These are phyloP conservation scores for Euschistus heros DNA, from an alignment of 1,140 invertebrate species.

Conservation along the genomic window DNA sequence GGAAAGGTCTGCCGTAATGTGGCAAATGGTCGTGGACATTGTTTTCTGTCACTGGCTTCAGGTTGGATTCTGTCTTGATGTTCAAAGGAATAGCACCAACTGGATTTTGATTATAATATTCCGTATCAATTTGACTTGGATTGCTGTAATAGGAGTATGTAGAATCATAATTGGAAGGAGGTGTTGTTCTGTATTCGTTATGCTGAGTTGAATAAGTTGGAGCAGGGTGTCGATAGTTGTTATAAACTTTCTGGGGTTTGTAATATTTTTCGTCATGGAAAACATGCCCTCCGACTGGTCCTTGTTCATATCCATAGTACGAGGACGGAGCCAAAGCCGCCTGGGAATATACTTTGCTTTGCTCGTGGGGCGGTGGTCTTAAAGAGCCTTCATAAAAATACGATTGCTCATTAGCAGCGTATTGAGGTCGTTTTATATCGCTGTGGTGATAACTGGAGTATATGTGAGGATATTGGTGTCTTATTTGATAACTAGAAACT, in stretches of 20 bases:
- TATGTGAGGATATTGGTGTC: background rate
- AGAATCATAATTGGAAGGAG: background rate
- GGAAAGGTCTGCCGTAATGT: conserved; percentile 29
- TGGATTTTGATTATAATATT: background rate
- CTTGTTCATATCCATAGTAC: conserved; percentile 20
- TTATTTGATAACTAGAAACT: background rate
- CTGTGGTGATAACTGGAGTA: background rate
- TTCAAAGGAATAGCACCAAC: conserved; percentile 26
- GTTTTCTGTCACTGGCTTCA: conserved; percentile 18
- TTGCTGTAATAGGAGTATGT: background rate
- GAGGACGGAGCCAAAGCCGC: conserved; percentile 23
- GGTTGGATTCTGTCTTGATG: conserved; percentile 17
- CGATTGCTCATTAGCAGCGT: background rate
- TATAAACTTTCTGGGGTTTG: background rate
- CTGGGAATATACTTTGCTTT: conserved; percentile 12
- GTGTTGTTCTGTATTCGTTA: background rate
- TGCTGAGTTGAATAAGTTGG: background rate
- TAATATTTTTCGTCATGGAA: background rate
- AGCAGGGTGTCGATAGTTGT: background rate
- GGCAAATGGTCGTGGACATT: conserved; percentile 29
- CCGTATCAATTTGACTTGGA: background rate
- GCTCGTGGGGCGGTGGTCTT: conserved; percentile 24
- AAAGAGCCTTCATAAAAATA: conserved; percentile 26
- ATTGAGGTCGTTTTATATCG: conserved; percentile 1
- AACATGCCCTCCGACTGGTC: background rate